These are phyloP conservation scores for Ochotona curzoniae DNA, from an alignment of 2,113 vertebrate species.

Conservation along the genomic window DNA sequence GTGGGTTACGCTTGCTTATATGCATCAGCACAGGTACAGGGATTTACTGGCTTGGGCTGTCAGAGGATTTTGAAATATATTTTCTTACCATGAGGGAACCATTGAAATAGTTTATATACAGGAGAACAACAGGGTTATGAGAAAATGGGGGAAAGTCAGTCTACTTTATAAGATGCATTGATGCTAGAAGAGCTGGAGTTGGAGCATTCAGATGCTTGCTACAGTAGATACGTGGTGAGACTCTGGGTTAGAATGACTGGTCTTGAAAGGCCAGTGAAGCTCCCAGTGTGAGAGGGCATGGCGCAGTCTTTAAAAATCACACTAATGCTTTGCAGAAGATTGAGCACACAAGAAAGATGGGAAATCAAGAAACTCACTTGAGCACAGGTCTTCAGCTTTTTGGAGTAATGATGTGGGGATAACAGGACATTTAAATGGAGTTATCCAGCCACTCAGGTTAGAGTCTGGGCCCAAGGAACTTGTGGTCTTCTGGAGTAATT, in stretches of 20 bases:
- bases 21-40: not conserved
- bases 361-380: not conserved
- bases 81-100: constrained; percentile 24
- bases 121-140: not conserved
- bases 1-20: not conserved
- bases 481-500: not conserved
- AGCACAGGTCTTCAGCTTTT: not conserved
- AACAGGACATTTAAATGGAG: not conserved
- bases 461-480: not conserved
- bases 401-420: not conserved
- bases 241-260: not conserved
- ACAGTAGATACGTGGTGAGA: not conserved
- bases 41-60: not conserved
- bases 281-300: not conserved
- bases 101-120: not conserved
- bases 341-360: not conserved
- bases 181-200: not conserved
- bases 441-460: too few relatives aligned
- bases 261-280: not conserved
- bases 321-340: not conserved
- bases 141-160: not conserved
- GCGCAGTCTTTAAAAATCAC: not conserved
- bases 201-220: not conserved
- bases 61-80: constrained; percentile 19
- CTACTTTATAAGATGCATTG: not conserved